Base-by-base conservation (phyloP, 2,888 invertebrate genomes). In the Pristionchus entomophagus region DNA sequence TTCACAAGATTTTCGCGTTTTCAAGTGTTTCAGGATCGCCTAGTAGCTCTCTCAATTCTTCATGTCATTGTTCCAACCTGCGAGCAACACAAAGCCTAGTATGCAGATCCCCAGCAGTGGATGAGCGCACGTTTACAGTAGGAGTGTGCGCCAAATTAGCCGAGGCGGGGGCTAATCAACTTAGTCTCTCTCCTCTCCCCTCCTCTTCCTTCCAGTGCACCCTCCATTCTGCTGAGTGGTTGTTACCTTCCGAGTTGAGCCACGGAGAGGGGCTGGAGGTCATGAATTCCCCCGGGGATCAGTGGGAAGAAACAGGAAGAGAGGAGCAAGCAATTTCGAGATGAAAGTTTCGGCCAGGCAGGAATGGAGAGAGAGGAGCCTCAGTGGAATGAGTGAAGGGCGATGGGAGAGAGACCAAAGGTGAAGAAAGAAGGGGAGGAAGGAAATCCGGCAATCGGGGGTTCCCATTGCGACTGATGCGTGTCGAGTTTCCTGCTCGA, bases 101-200 rank as follows among this genome's bases (percentile, higher is more conserved):
- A 0, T 0, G 17, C 29, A 10, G 59, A 65, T 65, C 65, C 65
- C 65, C 35, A 65, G 32, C 8, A 22, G 35, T 10, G 14, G 14
- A 45, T 45, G 45, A 14, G 22, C 2, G 19, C 1, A 17, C 35
- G 19, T 65, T 35, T 65, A 65, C 65, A 17, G 65, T 65, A 65
- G 29, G 17, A 32, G 62, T n/a, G n/a, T n/a, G 19, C 35, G 62
- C 32, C 6, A 19, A 65, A 65, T 65, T 65, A 35, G 65, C 65
- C 35, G n/a, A n/a, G n/a, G 65, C 65, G 65, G 8, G 65, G 65
- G 65, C 65, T 65, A 65, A 65, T 65, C 65, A 65, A 65, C 65
- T 65, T 65, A 65, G 65, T 65, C 65, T 65, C 35, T 45, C 45
- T 10, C 8, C 45, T 45, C 45, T 6, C 45, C 45, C 45, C 14